Conservation (phyloP, 2,888 invertebrate genomes). For the Drosophila meridiana region DNA sequence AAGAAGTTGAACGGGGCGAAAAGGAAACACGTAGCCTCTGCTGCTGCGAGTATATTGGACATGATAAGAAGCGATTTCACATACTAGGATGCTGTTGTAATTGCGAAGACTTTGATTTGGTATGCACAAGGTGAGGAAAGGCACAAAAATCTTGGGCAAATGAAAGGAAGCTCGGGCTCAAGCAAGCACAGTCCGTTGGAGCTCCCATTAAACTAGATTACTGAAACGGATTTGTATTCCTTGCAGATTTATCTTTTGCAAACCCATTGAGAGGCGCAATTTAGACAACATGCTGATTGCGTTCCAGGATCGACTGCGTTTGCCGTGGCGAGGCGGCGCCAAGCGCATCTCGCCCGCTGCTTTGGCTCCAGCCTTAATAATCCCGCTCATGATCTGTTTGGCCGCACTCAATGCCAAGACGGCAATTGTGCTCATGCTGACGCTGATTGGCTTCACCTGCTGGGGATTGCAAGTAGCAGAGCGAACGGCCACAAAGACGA, state of each 20-base stretch:
- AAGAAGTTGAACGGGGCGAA: slow-evolving; percentile 35
- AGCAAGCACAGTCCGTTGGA: not conserved
- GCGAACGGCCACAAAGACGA: slow-evolving; percentile 86
- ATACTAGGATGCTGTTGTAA: slow-evolving; percentile 87
- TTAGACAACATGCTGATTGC: slow-evolving; percentile 85
- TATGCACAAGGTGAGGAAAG: slow-evolving; percentile 86
- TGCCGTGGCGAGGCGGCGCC: slow-evolving; percentile 88
- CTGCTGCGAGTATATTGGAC: slow-evolving; percentile 87
- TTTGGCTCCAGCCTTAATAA: slow-evolving; percentile 85
- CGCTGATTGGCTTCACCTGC: slow-evolving; percentile 70
- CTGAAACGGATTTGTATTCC: not conserved
- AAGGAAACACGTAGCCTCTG: slow-evolving; percentile 83
- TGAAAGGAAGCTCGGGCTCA: not conserved
- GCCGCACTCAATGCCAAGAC: slow-evolving; percentile 85
- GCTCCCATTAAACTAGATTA: not conserved
- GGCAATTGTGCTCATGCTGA: slow-evolving; percentile 80
- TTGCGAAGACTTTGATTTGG: slow-evolving; percentile 87
- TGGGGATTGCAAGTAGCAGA: slow-evolving; percentile 78
- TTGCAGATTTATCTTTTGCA: slow-evolving; percentile 71
- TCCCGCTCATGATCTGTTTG: slow-evolving; percentile 85
- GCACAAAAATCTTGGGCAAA: not conserved
- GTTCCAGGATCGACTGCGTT: slow-evolving; percentile 86
- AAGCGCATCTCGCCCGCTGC: slow-evolving; percentile 86
- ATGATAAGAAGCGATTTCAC: slow-evolving; percentile 85
- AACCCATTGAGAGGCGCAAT: slow-evolving; percentile 58